Conservation (phyloP, 2,888 invertebrate genomes). For the Vandiemenella viatica region DNA sequence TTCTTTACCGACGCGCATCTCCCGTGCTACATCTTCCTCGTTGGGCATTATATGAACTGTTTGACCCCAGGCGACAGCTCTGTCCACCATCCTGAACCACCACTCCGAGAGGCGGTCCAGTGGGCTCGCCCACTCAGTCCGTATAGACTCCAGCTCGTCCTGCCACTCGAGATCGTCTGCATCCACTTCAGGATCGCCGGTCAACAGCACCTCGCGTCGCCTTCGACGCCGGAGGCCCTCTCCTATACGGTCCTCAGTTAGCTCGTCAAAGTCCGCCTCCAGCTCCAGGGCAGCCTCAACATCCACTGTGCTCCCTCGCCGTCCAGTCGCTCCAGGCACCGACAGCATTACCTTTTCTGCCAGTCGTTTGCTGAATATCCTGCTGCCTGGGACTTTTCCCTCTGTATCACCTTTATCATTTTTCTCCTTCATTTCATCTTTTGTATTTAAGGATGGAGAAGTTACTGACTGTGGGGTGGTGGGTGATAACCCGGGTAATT, state of each 20-base stretch:
- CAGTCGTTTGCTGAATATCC: background rate
- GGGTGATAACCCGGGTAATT: no score
- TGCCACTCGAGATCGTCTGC: no score
- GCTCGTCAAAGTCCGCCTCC: constrained; percentile 7
- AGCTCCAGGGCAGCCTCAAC: background rate
- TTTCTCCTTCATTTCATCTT: no score
- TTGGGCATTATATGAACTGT: constrained; percentile 13
- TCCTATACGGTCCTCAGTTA: background rate
- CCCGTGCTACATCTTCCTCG: constrained; percentile 17
- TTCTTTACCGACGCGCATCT: constrained; percentile 16
- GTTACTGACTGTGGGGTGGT: no score
- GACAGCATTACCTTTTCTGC: no score
- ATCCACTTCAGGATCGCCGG: no score
- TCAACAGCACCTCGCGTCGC: constrained; percentile 13
- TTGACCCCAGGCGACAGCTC: no score
- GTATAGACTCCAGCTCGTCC: background rate
- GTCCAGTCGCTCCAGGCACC: background rate
- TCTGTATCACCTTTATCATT: no score
- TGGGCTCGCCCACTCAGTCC: background rate
- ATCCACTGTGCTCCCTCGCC: background rate
- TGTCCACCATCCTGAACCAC: no score
- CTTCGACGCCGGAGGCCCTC: background rate
- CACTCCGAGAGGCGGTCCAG: background rate
- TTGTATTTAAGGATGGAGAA: no score
- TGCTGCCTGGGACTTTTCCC: background rate